Conservation (phyloP, 1,140 invertebrate species). For the Drosophila carrolli region DNA sequence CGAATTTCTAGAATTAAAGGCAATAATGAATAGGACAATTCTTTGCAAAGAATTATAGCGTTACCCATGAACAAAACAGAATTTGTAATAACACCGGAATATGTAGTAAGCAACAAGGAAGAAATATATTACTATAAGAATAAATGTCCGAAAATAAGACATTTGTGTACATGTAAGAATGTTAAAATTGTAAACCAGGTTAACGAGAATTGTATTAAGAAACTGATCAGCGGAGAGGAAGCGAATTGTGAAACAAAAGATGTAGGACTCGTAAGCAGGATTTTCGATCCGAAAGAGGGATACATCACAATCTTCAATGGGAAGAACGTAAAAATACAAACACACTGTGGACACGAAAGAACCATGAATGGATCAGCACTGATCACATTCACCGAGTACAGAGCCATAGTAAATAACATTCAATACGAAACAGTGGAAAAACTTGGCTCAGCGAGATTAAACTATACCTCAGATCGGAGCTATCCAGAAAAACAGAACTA, state of each 20-base stretch:
- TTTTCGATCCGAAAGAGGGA: background rate
- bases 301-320: conserved; percentile 1
- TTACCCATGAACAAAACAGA: background rate
- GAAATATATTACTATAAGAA: conserved; percentile 1
- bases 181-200: background rate
- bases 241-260: background rate
- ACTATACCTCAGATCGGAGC: background rate
- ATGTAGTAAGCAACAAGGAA: background rate
- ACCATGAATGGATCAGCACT: background rate
- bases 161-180: conserved; percentile 2
- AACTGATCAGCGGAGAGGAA: background rate
- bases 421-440: background rate
- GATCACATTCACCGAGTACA: background rate
- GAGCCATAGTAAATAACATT: background rate
- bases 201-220: background rate
- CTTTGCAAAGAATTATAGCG: background rate
- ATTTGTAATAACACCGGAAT: conserved; percentile 3
- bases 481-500: background rate
- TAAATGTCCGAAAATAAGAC: background rate
- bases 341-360: background rate
- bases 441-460: background rate
- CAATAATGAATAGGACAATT: background rate
- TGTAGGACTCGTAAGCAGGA: background rate
- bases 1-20: background rate
- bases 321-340: background rate